Evolutionary conservation across 1,140 invertebrate species (phyloP).

Genomic region (Choristoneura fumiferana): DNA sequence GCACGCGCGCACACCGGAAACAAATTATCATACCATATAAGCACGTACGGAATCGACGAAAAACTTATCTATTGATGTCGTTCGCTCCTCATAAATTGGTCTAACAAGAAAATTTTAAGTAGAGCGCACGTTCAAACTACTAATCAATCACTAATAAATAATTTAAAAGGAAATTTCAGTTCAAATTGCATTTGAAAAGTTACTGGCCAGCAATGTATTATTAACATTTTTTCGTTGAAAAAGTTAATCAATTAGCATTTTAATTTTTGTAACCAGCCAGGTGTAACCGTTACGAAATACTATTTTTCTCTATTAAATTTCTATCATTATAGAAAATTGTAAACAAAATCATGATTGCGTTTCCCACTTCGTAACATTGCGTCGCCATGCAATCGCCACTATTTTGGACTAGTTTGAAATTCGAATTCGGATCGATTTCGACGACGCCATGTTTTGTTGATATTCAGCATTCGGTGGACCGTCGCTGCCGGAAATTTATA

Average conservation of each 20-base stretch:
- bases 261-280: slow-evolving; percentile 4
- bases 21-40: slow-evolving; percentile 77
- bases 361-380: slow-evolving; percentile 1
- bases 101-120: slow-evolving; percentile 56
- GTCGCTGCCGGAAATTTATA: slow-evolving; percentile 35
- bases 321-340: slow-evolving; percentile 7
- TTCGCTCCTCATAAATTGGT: slow-evolving; percentile 61
- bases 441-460: slow-evolving; percentile 55
- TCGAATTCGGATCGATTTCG: slow-evolving; percentile 52
- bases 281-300: slow-evolving; percentile 8
- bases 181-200: too few species aligned
- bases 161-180: too few species aligned
- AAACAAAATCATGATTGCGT: slow-evolving; percentile 7
- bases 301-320: slow-evolving; percentile 13
- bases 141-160: too few species aligned
- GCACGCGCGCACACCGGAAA: slow-evolving; percentile 72
- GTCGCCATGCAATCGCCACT: too few species aligned
- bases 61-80: slow-evolving; percentile 72
- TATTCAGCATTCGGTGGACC: slow-evolving; percentile 37
- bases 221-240: neutral
- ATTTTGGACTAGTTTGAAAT: slow-evolving; percentile 41
- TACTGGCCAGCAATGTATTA: too few species aligned
- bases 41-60: slow-evolving; percentile 64
- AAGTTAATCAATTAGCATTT: slow-evolving; percentile 1
- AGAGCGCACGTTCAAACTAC: neutral